Conservation (phyloP, 2,113 vertebrate species). For the Phrynocephalus versicolor region DNA sequence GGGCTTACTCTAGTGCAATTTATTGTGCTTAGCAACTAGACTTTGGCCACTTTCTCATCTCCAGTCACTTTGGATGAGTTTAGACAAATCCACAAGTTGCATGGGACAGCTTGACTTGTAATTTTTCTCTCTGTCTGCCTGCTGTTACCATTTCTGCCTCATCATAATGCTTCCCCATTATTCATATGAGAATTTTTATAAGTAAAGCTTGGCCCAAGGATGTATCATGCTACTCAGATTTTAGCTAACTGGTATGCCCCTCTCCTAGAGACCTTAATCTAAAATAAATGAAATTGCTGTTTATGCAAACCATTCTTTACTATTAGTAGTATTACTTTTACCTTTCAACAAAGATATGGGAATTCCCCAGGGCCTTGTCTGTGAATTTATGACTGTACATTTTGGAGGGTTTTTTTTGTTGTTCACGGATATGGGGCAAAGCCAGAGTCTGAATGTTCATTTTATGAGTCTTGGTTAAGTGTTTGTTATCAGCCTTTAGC, state of each 20-base stretch:
- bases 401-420: background rate
- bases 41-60: too few relatives aligned
- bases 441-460: background rate
- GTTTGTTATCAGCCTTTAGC: constrained; percentile 28
- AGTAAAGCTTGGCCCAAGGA: background rate
- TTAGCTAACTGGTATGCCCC: background rate
- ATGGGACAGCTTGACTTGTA: too few relatives aligned
- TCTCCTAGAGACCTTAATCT: background rate
- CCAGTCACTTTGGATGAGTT: too few relatives aligned
- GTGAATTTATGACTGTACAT: fast-evolving
- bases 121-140: too few relatives aligned
- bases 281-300: background rate
- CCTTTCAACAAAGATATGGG: background rate
- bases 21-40: too few relatives aligned
- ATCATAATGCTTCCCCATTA: too few relatives aligned
- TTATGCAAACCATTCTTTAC: background rate
- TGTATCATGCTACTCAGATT: background rate
- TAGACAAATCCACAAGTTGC: too few relatives aligned
- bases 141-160: too few relatives aligned
- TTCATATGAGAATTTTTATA: background rate
- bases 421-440: constrained; percentile 10
- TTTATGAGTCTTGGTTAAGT: constrained; percentile 24
- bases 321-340: background rate
- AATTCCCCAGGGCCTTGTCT: background rate
- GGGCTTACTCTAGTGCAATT: too few relatives aligned